Conservation (phyloP, 2,113 vertebrate genomes). For the Epinephelus fuscoguttatus region DNA sequence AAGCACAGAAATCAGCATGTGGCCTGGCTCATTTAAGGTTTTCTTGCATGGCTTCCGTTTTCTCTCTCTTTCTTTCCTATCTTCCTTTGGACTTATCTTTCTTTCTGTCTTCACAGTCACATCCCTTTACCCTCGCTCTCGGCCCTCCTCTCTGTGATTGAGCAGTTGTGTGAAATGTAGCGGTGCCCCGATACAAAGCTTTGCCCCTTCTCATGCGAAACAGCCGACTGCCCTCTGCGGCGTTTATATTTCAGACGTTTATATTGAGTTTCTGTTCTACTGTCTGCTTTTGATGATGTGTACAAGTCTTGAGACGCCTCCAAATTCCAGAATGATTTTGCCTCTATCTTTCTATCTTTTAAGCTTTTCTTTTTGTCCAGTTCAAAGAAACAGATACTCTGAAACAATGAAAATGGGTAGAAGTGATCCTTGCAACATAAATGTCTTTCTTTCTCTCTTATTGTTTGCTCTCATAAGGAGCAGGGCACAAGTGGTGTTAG, state of each 20-base stretch:
- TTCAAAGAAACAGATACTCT: background rate
- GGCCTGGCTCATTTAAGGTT: background rate
- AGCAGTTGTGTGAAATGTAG: background rate
- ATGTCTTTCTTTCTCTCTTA: background rate
- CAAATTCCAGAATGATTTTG: background rate
- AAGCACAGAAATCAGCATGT: background rate
- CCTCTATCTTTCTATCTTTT: no score
- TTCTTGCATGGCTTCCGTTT: background rate
- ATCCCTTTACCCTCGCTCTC: background rate
- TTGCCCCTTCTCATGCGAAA: background rate
- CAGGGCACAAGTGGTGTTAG: conserved; percentile 30
- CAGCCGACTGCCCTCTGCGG: background rate
- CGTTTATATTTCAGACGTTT: background rate
- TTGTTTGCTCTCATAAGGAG: background rate
- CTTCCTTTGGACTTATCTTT: conserved; percentile 5
- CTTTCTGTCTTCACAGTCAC: background rate
- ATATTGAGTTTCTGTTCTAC: conserved; percentile 2
- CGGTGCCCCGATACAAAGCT: background rate
- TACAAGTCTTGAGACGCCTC: background rate
- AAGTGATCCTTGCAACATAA: background rate
- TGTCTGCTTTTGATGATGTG: background rate
- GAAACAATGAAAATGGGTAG: background rate
- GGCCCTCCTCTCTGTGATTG: background rate
- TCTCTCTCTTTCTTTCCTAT: background rate
- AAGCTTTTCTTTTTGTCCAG: background rate